Conservation (phyloP, 2,113 vertebrate genomes). For the Grus americana region DNA sequence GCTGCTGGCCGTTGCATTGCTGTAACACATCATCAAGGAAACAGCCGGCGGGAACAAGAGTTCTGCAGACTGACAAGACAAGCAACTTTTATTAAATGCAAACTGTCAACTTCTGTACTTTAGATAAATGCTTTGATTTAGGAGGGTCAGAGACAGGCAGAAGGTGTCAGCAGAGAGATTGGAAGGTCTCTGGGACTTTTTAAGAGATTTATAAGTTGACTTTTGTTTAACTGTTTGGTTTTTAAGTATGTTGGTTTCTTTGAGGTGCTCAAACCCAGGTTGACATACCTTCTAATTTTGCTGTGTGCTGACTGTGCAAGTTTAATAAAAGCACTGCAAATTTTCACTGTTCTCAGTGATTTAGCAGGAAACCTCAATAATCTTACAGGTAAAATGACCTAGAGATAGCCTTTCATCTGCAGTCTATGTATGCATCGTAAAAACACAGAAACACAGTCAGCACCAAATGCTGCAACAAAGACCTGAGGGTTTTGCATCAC, state of each 20-base stretch:
- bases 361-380: slow-evolving; percentile 28
- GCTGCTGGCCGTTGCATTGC: background rate
- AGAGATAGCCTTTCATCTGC: background rate
- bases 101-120: slow-evolving; percentile 34
- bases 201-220: slow-evolving; percentile 28
- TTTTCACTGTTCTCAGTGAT: slow-evolving; percentile 4
- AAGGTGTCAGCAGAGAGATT: slow-evolving; percentile 49
- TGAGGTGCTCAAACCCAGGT: background rate
- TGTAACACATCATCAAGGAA: slow-evolving; percentile 43
- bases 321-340: background rate
- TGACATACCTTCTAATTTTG: slow-evolving; percentile 27
- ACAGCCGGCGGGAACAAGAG: background rate
- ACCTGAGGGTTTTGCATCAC: background rate
- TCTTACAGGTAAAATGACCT: background rate
- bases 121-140: slow-evolving; percentile 52
- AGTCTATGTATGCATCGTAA: background rate
- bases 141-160: slow-evolving; percentile 40
- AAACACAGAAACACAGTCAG: background rate
- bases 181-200: slow-evolving; percentile 46
- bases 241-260: slow-evolving; percentile 42
- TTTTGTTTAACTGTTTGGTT: slow-evolving; percentile 19
- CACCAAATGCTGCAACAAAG: background rate
- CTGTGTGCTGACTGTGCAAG: background rate
- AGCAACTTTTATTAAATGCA: slow-evolving; percentile 32
- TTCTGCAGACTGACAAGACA: background rate